Base-by-base conservation (phyloP, 2,888 invertebrate species). In the Pegoplata infirma region DNA sequence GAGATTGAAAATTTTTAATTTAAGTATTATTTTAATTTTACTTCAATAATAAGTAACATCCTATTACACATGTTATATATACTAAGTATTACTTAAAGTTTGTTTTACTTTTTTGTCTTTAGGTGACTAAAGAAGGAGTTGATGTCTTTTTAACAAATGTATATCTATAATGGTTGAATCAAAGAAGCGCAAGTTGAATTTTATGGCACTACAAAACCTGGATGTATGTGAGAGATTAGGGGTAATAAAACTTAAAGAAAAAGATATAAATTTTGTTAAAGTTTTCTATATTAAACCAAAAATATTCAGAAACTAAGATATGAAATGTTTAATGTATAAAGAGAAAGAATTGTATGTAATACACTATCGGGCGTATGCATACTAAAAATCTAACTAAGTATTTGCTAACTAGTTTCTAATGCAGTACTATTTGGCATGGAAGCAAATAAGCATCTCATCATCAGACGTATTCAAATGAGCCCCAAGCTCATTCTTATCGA, bases 11-110 rank as follows among this genome's bases (percentile, higher is more conserved):
- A n/a, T n/a, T n/a, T n/a, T n/a, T n/a, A n/a, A n/a, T n/a, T n/a
- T n/a, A n/a, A n/a, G n/a, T n/a, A n/a, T n/a, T n/a, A n/a, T n/a
- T n/a, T n/a, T n/a, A n/a, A n/a, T n/a, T n/a, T n/a, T n/a, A n/a
- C n/a, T n/a, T 51, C n/a, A 4, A 40, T 3, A n/a, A 40, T 40
- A 40, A 40, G 36, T n/a, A n/a, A 12, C n/a, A 44, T 23, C 23
- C 19, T 23, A 55, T 49, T 23, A 19, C 12, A 8, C 36, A 49
- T 28, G 49, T 51, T 44, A 51, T n/a, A 73, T 73, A 32, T 64
- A 40, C 64, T 49, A 2, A 14, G 17, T 28, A 25, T n/a, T n/a
- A n/a, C n/a, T n/a, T n/a, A n/a, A n/a, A n/a, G n/a, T 40, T 21
- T 8, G 44, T 25, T 55, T 6, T 14, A 47, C 16, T 25, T 16